Percentiles rank a stretch among this genome's conserved stretches.
Conservation (phyloP, 1,140 invertebrate species). For the Xylocopa sonorina region DNA sequence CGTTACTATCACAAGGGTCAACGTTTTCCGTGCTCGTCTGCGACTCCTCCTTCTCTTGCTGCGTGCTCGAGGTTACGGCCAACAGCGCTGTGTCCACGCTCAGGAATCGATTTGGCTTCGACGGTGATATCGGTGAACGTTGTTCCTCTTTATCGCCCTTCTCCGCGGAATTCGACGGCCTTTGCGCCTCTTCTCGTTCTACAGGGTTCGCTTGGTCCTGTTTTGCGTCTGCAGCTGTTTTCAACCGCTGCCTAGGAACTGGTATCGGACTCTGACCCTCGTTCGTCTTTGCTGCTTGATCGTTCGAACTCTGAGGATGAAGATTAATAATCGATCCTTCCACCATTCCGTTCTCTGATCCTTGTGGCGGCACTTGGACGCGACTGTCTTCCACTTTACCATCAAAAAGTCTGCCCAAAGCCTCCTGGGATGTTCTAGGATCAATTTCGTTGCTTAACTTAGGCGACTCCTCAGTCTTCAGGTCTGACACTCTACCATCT, state of each 20-base stretch:
- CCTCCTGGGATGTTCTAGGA: neutral
- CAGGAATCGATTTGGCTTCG: constrained; percentile 40
- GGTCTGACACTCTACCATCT: constrained; percentile 40
- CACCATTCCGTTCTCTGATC: neutral
- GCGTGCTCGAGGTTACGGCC: neutral
- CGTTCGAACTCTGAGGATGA: neutral
- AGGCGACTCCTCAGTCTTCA: constrained; percentile 44
- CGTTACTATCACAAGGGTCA: constrained; percentile 68
- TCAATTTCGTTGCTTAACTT: neutral
- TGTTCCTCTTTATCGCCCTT: constrained; percentile 7
- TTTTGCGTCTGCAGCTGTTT: constrained; percentile 25
- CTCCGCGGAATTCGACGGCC: constrained; percentile 17
- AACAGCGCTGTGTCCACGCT: constrained; percentile 41
- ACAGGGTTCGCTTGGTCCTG: neutral
- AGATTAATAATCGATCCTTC: neutral
- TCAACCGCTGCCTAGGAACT: constrained; percentile 39
- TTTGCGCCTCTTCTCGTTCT: constrained; percentile 7
- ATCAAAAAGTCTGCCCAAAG: neutral
- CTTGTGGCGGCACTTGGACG: neutral
- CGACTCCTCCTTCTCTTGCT: constrained; percentile 6
- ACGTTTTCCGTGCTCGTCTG: constrained; percentile 3
- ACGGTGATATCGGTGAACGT: neutral
- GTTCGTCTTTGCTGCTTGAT: neutral
- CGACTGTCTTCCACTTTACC: neutral
- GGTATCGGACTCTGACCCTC: constrained; percentile 17